Conservation (phyloP, 2,113 vertebrate species). For the Xiphophorus couchianus region DNA sequence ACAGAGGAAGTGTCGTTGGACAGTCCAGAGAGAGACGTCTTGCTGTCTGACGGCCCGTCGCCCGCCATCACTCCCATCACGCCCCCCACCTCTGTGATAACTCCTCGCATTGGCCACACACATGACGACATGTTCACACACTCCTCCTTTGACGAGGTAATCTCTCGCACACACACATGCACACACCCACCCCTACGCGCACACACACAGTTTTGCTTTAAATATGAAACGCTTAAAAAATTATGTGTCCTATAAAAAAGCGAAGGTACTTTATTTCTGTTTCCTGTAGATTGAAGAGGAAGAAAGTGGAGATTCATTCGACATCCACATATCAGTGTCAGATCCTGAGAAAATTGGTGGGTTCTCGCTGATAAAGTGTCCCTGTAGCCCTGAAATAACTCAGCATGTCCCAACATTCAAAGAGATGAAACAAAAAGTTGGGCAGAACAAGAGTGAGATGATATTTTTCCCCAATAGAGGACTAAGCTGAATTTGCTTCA, state of each 20-base stretch:
- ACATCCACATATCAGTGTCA: slow-evolving; percentile 95
- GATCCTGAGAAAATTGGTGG: slow-evolving; percentile 98
- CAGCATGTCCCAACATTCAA: not conserved
- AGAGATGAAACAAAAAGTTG: not conserved
- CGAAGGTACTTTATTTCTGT: not conserved
- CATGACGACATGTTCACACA: slow-evolving; percentile 87
- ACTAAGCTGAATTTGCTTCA: not conserved
- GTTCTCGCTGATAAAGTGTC: slow-evolving; percentile 33
- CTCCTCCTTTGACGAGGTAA: slow-evolving; percentile 91
- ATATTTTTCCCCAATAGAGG: not conserved
- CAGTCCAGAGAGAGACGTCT: slow-evolving; percentile 91
- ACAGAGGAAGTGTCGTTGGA: slow-evolving; percentile 97
- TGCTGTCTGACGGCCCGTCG: slow-evolving; percentile 91
- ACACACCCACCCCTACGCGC: not conserved
- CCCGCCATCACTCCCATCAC: slow-evolving; percentile 93
- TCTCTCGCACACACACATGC: fast-evolving
- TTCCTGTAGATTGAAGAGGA: slow-evolving; percentile 89
- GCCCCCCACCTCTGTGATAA: slow-evolving; percentile 87
- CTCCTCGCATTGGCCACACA: slow-evolving; percentile 85
- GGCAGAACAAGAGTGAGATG: not conserved
- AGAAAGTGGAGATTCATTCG: slow-evolving; percentile 87
- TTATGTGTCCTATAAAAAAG: too few species aligned
- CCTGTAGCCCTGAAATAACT: not conserved
- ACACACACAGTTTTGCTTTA: not conserved
- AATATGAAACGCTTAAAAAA: not conserved